phyloP scores from a whole-genome alignment of 2,113 vertebrate species.

The Prunella fulvescens region DNA sequence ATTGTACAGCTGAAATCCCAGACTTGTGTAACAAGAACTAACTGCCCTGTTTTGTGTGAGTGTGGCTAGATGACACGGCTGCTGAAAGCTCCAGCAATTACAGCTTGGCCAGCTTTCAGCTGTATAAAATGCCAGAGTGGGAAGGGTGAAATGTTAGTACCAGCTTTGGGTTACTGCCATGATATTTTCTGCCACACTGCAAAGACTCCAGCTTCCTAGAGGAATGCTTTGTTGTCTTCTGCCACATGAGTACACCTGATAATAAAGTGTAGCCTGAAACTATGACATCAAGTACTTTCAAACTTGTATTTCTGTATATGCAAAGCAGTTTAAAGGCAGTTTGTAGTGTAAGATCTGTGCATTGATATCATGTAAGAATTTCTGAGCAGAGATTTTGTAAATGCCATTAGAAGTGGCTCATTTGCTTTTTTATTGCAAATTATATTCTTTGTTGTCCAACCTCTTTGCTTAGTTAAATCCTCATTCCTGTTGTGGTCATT shows the following conservation, averaged over 20 bases:
- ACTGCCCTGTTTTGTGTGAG: not conserved
- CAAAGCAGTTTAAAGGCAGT: not conserved
- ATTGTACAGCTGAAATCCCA: not conserved
- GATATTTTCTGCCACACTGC: not conserved
- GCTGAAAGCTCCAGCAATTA: conserved; percentile 19
- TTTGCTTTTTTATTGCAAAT: not conserved
- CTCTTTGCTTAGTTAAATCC: not conserved
- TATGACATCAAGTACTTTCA: not conserved
- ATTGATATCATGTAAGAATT: not conserved
- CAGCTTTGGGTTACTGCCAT: conserved; percentile 11
- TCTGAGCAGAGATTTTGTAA: not conserved
- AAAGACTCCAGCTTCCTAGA: not conserved
- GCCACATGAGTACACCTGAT: not conserved
- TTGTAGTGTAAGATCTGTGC: not conserved
- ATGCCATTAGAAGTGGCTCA: not conserved
- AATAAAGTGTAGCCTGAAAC: not conserved
- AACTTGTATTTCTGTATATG: not conserved
- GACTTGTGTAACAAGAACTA: not conserved
- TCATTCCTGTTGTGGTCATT: not conserved
- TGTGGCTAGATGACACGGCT: not conserved
- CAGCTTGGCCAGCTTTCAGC: conserved; percentile 2
- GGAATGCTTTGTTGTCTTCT: not conserved
- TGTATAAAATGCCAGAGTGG: conserved; percentile 21
- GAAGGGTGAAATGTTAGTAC: conserved; percentile 36
- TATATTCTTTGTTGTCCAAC: not conserved